Evolutionary conservation across 2,113 vertebrate genomes (phyloP).

Genomic region (Dunckerocampus dactyliophorus): DNA sequence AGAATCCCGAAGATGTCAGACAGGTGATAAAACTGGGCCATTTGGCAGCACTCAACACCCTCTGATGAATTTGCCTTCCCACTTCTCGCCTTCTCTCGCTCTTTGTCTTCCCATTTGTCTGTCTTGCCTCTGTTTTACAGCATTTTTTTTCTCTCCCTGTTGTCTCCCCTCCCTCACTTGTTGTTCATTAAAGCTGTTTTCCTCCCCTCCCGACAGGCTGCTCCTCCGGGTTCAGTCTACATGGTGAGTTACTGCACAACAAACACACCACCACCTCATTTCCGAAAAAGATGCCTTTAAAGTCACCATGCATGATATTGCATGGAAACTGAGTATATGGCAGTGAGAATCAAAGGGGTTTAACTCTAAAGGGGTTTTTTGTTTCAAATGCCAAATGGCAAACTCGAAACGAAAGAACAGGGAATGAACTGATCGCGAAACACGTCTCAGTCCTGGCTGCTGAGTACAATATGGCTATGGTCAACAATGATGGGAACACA

Average conservation of each 20-base stretch:
- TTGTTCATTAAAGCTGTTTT: slow-evolving; percentile 59
- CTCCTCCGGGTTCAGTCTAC: slow-evolving; percentile 67
- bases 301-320: too few relatives aligned
- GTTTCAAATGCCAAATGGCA: too few relatives aligned
- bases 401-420: too few relatives aligned
- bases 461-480: too few relatives aligned
- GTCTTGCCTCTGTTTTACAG: slow-evolving; percentile 18
- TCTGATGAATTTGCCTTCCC: slow-evolving; percentile 21
- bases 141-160: slow-evolving; percentile 10
- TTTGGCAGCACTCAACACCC: slow-evolving; percentile 22
- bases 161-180: slow-evolving; percentile 31
- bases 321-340: too few relatives aligned
- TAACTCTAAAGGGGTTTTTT: too few relatives aligned
- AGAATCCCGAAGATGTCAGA: slow-evolving; percentile 73
- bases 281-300: too few relatives aligned
- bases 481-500: too few relatives aligned
- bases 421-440: too few relatives aligned
- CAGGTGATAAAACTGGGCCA: slow-evolving; percentile 63
- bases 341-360: too few relatives aligned
- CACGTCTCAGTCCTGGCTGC: too few relatives aligned
- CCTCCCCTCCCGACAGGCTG: slow-evolving; percentile 53
- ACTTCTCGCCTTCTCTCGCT: background rate
- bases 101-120: background rate
- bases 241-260: slow-evolving; percentile 71
- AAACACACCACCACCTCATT: background rate